phyloP scores from a whole-genome alignment of 2,797 vertebrate species.

The Sarcoramphus papa region DNA sequence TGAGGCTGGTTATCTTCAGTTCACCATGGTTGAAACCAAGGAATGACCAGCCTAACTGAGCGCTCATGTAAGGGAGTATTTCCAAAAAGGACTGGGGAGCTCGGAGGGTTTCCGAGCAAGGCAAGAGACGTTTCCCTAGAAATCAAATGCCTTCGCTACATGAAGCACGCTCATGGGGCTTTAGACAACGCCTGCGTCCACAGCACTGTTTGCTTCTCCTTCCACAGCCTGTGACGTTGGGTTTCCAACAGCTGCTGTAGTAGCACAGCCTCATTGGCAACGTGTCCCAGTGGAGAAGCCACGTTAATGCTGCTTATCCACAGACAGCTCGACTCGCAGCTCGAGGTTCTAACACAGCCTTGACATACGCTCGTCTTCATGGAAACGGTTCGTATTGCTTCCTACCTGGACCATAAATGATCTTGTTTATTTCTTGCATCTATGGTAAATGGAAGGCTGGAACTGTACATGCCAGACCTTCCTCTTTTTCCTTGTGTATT shows the following conservation, averaged over 20 bases:
- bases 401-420: not conserved
- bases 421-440: not conserved
- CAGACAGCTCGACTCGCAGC: fast-evolving
- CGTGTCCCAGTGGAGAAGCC: not conserved
- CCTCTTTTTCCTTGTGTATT: not conserved
- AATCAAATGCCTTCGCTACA: not conserved
- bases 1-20: not conserved
- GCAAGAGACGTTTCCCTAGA: not conserved
- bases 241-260: not conserved
- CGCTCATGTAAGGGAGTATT: not conserved
- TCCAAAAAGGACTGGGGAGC: not conserved
- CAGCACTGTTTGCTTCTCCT: not conserved
- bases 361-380: fast-evolving
- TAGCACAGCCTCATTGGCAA: too few relatives aligned
- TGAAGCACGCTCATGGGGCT: not conserved
- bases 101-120: not conserved
- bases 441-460: not conserved
- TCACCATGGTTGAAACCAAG: fast-evolving
- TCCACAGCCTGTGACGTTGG: not conserved
- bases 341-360: not conserved
- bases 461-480: not conserved
- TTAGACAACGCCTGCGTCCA: fast-evolving
- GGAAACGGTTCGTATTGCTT: not conserved
- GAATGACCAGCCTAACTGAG: too few relatives aligned
- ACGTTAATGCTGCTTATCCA: fast-evolving